Evolutionary conservation across 2,113 vertebrate species (phyloP).

Genomic region (Pagrus major): DNA sequence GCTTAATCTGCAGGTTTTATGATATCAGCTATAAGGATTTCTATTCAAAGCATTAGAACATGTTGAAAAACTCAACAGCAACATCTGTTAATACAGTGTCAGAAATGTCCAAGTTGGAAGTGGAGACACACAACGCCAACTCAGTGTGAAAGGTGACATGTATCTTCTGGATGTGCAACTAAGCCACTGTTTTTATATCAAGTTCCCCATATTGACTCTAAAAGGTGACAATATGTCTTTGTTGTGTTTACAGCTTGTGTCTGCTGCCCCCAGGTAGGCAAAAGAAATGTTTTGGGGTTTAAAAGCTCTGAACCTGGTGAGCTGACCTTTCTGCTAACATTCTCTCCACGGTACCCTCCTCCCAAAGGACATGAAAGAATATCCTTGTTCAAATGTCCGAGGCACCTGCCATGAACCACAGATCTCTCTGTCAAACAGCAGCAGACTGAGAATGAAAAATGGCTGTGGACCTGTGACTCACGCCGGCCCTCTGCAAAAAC

Average conservation of each 20-base stretch:
- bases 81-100: neutral
- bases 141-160: too few relatives aligned
- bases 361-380: neutral
- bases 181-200: neutral
- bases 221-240: neutral
- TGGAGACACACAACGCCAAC: too few relatives aligned
- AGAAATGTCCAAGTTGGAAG: neutral
- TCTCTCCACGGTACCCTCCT: neutral
- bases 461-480: neutral
- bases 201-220: neutral
- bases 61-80: neutral
- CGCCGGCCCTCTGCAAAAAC: neutral
- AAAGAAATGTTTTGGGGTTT: neutral
- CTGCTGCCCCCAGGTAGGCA: neutral
- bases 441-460: conserved; percentile 19
- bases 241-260: neutral
- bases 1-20: neutral
- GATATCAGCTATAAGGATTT: neutral
- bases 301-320: neutral
- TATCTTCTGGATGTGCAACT: neutral
- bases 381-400: neutral
- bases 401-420: neutral
- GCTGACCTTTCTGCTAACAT: neutral
- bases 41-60: neutral
- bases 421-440: neutral